Evolutionary conservation across 1,140 invertebrate genomes (phyloP), one percentile per base, ranked within the genome.

Genomic region (Monomorium pharaonis): DNA sequence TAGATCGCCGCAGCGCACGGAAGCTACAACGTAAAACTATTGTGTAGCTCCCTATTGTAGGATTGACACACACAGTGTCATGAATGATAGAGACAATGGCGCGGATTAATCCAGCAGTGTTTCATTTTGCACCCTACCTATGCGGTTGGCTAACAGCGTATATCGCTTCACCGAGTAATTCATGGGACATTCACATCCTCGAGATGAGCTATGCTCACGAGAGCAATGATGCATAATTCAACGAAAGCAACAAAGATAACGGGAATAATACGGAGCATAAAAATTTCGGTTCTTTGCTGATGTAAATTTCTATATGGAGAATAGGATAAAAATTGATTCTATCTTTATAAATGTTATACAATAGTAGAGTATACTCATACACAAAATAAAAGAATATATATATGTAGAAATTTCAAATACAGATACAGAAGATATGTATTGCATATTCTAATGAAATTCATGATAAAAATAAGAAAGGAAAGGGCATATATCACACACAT

Each of bases 131-230:
- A 37, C 42, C 14, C 58, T 58, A 24, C 24, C 49, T 58, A n/a
- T 24, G 1, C 10, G 33, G 30, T 21, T 58, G 65, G 56, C 21
- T 69, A 54, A 56, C 27, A 72, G 62, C 54, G 58, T 76, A 51
- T 75, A 24, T 51, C 60, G 63, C 58, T 58, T 72, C 24, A 81
- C n/a, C 65, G 49, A 69, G 33, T 74, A 83, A 83, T 83, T 72
- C 33, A 74, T 74, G n/a, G 18, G 14, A 37, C 24, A 58, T 78
- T 78, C 49, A 30, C 56, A 27, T 18, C 42, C 2, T 33, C 21
- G 67, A 67, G 76, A 51, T 65, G 76, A 37, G 42, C 14, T 49
- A 47, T 21, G 21, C 16, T 18, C 3, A 18, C 6, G n/a, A 80
- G 21, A 54, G 51, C 21, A 33, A 54, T 74, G 14, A 83, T 47